These are phyloP conservation scores for Diaperis boleti DNA, from an alignment of 2,888 invertebrate genomes.

Conservation along the genomic window DNA sequence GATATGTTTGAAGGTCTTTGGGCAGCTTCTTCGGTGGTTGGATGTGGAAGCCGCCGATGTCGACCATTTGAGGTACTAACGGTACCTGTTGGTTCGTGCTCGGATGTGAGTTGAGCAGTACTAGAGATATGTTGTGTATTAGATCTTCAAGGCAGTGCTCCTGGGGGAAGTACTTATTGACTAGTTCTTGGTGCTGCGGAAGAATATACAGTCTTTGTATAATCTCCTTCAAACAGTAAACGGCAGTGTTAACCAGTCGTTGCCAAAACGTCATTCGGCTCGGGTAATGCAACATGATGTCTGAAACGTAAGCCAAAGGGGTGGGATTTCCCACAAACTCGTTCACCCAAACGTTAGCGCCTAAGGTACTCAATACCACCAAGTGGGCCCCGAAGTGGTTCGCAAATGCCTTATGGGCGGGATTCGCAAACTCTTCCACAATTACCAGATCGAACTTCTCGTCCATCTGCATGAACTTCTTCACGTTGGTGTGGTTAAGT, in stretches of 20 bases:
- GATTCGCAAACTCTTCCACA: constrained; percentile 66
- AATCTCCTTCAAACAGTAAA: not conserved
- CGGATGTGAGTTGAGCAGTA: constrained; percentile 64
- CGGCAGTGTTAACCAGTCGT: constrained; percentile 67
- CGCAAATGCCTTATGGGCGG: constrained; percentile 63
- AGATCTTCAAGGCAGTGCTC: constrained; percentile 50
- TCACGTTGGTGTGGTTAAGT: constrained; percentile 46
- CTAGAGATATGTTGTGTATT: constrained; percentile 52
- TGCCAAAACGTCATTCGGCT: constrained; percentile 66
- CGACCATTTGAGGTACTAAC: constrained; percentile 69
- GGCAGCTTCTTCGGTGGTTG: constrained; percentile 53
- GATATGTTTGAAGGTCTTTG: constrained; percentile 66
- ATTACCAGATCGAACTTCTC: constrained; percentile 61
- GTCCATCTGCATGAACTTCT: constrained; percentile 56
- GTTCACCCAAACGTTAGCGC: constrained; percentile 63
- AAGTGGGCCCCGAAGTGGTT: constrained; percentile 61
- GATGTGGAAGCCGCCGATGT: constrained; percentile 70
- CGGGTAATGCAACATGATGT: constrained; percentile 64
- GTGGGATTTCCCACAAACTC: constrained; percentile 67
- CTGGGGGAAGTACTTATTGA: constrained; percentile 54
- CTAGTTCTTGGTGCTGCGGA: constrained; percentile 49
- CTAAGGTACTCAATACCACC: constrained; percentile 63
- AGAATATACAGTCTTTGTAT: constrained; percentile 6
- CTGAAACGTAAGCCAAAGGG: constrained; percentile 68
- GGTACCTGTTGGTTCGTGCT: constrained; percentile 68